phyloP scores from a whole-genome alignment of 2,113 vertebrate species.

The Proterorhinus semilunaris region DNA sequence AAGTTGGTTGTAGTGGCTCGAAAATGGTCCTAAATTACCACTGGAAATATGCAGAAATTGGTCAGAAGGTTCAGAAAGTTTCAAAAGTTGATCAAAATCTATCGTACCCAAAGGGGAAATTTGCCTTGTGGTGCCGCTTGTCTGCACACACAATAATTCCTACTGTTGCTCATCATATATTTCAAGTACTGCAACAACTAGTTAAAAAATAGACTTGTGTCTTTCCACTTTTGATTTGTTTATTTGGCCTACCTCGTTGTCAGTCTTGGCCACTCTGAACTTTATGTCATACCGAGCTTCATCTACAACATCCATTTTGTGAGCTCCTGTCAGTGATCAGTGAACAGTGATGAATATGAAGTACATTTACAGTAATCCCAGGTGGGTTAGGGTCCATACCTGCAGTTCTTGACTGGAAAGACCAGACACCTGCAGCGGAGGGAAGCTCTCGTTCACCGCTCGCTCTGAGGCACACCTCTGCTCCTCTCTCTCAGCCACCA shows the following conservation, averaged over 20 bases:
- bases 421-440: constrained; percentile 69
- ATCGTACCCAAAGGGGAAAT: too few relatives aligned
- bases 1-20: too few relatives aligned
- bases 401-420: constrained; percentile 75
- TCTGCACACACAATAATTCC: too few relatives aligned
- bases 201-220: background rate
- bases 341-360: background rate
- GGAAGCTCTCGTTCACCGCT: constrained; percentile 57
- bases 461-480: constrained; percentile 62
- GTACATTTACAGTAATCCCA: background rate
- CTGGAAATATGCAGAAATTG: too few relatives aligned
- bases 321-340: constrained; percentile 64
- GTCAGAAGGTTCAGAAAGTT: too few relatives aligned
- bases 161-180: too few relatives aligned
- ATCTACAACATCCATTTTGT: constrained; percentile 71
- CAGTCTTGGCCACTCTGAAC: constrained; percentile 71
- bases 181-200: too few relatives aligned
- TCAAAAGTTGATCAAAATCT: too few relatives aligned
- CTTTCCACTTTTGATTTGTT: background rate
- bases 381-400: constrained; percentile 41
- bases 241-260: constrained; percentile 62
- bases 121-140: too few relatives aligned
- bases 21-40: too few relatives aligned
- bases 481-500: constrained; percentile 65
- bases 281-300: constrained; percentile 77